Evolutionary conservation across 2,888 invertebrate genomes (phyloP), one percentile per base, ranked within the genome.

Genomic region (Epinotia nisella): DNA sequence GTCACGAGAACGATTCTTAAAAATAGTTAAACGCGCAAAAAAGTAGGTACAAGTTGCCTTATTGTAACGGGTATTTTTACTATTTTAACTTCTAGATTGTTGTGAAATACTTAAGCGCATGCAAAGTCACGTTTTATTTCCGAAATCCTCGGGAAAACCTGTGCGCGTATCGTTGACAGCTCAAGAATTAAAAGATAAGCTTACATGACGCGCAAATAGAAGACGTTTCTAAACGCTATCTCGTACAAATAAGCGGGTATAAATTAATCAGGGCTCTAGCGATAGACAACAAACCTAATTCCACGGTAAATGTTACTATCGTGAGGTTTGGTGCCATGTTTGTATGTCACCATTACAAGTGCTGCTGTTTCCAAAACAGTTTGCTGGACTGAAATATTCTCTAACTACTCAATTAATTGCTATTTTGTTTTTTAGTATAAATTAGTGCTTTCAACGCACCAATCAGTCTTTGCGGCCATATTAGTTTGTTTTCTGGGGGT

Each of bases 151-250:
- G 84, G 85, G 84, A 87, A 88, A 89, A 85, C 85, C 83, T 78
- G 69, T 71, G 75, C 78, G 75, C 79, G 70, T 81, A 81, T 79
- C 78, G 78, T 81, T 92, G 92, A 92, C 93, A 93, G 88, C 86
- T 87, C 84, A 86, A 91, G 93, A 92, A 92, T 93, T 93, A 93
- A 92, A 90, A 93, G 93, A 93, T 93, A 93, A 93, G 87, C 93
- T 78, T 78, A 75, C 80, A 79, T 89, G 87, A 88, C 90, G 86
- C 84, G 87, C 89, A 93, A 93, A 93, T 92, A 92, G 80, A 79
- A 88, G 86, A 86, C 82, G 86, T 87, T 87, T 83, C 86, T 89
- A 85, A 35, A 86, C 87, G 83, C 82, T 93, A 93, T 92, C 93
- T 92, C 79, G 80, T 78, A 83, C 86, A 93, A 92, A 92, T 92